Conservation (phyloP, 2,888 invertebrate genomes). For the Drosophila phalerata region DNA sequence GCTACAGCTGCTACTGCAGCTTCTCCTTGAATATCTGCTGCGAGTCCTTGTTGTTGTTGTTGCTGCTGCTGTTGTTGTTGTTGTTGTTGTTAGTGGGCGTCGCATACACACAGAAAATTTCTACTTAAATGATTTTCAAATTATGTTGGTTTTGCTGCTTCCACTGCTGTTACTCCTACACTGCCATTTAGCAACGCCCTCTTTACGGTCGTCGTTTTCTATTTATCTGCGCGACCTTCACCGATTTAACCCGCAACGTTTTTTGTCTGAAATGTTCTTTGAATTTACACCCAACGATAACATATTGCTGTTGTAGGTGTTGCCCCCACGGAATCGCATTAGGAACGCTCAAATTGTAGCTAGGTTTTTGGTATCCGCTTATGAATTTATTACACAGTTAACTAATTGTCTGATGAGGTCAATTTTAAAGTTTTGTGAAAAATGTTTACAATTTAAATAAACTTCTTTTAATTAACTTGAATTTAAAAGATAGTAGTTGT, state of each 20-base stretch:
- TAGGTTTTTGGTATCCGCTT: constrained; percentile 11
- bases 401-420: background rate
- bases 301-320: constrained; percentile 25
- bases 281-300: constrained; percentile 35
- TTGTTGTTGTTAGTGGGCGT: constrained; percentile 48
- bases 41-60: constrained; percentile 19
- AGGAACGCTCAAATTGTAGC: constrained; percentile 8
- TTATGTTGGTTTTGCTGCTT: constrained; percentile 69
- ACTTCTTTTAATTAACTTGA: background rate
- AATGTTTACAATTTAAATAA: background rate
- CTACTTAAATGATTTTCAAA: constrained; percentile 81
- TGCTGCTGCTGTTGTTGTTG: constrained; percentile 43
- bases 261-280: constrained; percentile 26
- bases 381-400: constrained; percentile 15
- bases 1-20: constrained; percentile 74
- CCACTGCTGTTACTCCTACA: constrained; percentile 22
- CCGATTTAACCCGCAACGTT: constrained; percentile 19
- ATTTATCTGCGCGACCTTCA: constrained; percentile 65
- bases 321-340: constrained; percentile 26
- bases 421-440: background rate
- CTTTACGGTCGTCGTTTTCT: constrained; percentile 38
- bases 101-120: constrained; percentile 58
- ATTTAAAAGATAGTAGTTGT: background rate
- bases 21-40: constrained; percentile 18
- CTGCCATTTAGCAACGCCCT: constrained; percentile 25